Percentiles rank a stretch among this genome's conserved stretches.
These are phyloP conservation scores for Mycteria americana DNA, from an alignment of 2,797 vertebrate species.

Conservation along the genomic window DNA sequence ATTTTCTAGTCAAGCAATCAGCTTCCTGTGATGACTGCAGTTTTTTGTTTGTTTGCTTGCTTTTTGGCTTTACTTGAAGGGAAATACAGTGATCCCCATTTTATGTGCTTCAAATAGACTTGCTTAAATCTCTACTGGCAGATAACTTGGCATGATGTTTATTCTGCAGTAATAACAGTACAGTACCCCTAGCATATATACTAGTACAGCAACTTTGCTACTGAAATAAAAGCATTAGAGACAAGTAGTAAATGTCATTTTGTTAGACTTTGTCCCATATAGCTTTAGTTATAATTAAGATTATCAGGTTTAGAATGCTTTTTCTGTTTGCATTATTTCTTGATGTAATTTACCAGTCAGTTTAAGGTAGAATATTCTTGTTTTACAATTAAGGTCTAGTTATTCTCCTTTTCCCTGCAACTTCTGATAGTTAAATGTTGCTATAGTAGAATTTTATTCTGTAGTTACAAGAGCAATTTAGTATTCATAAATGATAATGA, in stretches of 20 bases:
- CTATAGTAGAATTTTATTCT: neutral
- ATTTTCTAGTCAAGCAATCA: neutral
- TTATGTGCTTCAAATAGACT: neutral
- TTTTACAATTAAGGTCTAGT: neutral
- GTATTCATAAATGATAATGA: neutral
- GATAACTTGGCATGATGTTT: neutral
- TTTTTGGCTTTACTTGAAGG: neutral
- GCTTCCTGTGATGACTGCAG: neutral
- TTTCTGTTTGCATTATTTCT: neutral
- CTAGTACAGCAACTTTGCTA: neutral
- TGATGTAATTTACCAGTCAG: neutral
- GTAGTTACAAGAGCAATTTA: neutral
- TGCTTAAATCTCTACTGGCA: neutral
- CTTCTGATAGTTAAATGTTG: neutral
- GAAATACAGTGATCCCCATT: neutral
- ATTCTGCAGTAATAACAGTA: neutral
- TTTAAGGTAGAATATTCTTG: neutral
- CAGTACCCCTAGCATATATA: neutral
- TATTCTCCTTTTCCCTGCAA: neutral
- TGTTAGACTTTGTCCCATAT: neutral
- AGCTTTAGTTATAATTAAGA: neutral
- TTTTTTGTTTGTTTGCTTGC: neutral
- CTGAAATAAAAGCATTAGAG: neutral
- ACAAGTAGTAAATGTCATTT: neutral
- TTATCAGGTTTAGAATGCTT: neutral